phyloP scores from a whole-genome alignment of 2,888 invertebrate species.

The Azorinus chamasolen region DNA sequence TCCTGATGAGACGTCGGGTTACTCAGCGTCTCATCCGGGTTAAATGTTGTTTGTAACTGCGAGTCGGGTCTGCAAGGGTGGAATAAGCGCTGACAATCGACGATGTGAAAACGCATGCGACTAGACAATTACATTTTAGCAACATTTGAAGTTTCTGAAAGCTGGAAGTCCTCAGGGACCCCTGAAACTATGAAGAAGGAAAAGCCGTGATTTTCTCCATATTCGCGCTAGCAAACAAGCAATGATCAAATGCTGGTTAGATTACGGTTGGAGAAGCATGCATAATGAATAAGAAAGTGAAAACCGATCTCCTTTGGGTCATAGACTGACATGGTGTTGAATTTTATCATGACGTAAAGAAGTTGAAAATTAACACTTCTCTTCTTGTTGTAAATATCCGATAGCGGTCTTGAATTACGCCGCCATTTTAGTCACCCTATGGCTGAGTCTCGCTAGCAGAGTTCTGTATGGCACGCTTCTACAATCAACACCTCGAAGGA shows the following conservation, averaged over 20 bases:
- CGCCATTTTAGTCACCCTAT: no score
- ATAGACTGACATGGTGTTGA: slow-evolving; percentile 18
- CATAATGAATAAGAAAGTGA: slow-evolving; percentile 34
- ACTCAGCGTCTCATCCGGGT: no score
- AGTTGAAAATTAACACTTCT: slow-evolving; percentile 13
- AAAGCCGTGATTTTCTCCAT: slow-evolving; percentile 59
- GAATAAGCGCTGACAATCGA: not conserved
- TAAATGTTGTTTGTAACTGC: no score
- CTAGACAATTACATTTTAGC: slow-evolving; percentile 56
- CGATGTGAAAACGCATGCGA: slow-evolving; percentile 65
- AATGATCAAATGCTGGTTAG: no score
- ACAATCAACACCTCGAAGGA: no score
- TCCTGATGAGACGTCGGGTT: no score
- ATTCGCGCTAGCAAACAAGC: no score
- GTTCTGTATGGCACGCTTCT: no score
- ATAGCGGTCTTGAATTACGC: no score
- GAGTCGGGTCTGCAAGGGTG: no score
- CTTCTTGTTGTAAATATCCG: no score
- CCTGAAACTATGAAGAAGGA: slow-evolving; percentile 33
- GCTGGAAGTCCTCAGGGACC: not conserved
- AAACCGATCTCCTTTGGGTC: slow-evolving; percentile 25
- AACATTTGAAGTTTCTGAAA: slow-evolving; percentile 36
- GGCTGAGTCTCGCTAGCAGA: no score
- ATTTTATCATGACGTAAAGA: not conserved
- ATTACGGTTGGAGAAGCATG: slow-evolving; percentile 19